Evolutionary conservation across 2,797 vertebrate genomes (phyloP).

Genomic region (Cirrhinus mrigala): DNA sequence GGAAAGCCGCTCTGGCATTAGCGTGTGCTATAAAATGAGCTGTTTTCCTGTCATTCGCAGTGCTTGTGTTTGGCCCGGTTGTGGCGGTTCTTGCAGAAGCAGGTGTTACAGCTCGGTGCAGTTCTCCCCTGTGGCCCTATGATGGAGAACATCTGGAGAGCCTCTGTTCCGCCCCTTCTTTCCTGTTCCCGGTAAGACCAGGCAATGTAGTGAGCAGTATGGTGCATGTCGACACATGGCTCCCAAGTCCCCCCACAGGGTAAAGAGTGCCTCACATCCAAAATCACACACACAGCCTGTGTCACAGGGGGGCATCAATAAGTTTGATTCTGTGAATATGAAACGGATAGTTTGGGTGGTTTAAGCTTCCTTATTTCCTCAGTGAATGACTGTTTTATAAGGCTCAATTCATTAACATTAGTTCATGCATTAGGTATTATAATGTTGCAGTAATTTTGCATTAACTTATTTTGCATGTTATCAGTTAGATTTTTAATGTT

Average conservation of each 20-base stretch:
- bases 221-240: slow-evolving; percentile 82
- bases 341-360: background rate
- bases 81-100: slow-evolving; percentile 74
- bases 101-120: slow-evolving; percentile 79
- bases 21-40: slow-evolving; percentile 35
- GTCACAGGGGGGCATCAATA: slow-evolving; percentile 61
- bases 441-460: background rate
- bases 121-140: slow-evolving; percentile 82
- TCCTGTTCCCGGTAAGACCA: slow-evolving; percentile 84
- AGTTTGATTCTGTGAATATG: background rate
- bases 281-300: slow-evolving; percentile 72
- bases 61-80: slow-evolving; percentile 65
- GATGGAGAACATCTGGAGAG: slow-evolving; percentile 85
- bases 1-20: slow-evolving; percentile 35
- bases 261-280: slow-evolving; percentile 71
- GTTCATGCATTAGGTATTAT: background rate
- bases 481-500: background rate
- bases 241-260: slow-evolving; percentile 79
- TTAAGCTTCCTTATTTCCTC: background rate
- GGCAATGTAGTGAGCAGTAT: slow-evolving; percentile 82
- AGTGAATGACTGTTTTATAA: background rate
- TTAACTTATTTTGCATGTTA: background rate
- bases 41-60: slow-evolving; percentile 48
- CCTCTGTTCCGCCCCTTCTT: slow-evolving; percentile 82
- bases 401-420: background rate